A percentile compares a stretch with the other conserved stretches of the same genome.
Evolutionary conservation across 2,113 vertebrate species (phyloP).

Genomic region (Leptobrachium leishanense): DNA sequence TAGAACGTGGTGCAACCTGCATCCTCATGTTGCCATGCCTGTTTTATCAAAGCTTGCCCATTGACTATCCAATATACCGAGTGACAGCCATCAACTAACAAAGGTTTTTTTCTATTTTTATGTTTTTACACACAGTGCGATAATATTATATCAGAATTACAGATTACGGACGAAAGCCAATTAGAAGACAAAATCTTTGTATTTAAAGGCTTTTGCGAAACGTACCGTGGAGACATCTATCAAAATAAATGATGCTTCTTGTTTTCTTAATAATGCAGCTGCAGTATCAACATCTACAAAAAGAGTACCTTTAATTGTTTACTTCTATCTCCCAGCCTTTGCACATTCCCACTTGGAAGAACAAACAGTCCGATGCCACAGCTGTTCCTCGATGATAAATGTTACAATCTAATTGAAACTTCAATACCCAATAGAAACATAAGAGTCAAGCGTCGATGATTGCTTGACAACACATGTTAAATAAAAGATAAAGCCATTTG

Average conservation of each 20-base stretch:
- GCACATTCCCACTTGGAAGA: conserved; percentile 31
- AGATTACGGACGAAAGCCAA: not conserved
- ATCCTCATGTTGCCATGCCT: too few relatives aligned
- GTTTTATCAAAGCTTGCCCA: too few relatives aligned
- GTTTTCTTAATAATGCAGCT: conserved; percentile 1
- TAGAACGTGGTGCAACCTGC: too few relatives aligned
- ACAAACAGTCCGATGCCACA: conserved; percentile 27
- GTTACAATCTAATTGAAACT: conserved; percentile 41
- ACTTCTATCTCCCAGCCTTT: conserved; percentile 2
- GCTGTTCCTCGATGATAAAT: conserved; percentile 42
- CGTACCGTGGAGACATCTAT: not conserved
- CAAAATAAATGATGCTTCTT: not conserved
- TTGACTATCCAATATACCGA: too few relatives aligned
- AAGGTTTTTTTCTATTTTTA: too few relatives aligned
- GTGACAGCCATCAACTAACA: too few relatives aligned
- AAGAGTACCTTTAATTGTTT: conserved; percentile 17
- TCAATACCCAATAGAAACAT: conserved; percentile 36
- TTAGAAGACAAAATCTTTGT: not conserved
- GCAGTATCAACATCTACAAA: conserved; percentile 31
- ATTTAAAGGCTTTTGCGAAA: not conserved
- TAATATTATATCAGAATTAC: not conserved
- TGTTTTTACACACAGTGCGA: not conserved
- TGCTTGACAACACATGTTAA: conserved; percentile 31
- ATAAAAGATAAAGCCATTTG: conserved; percentile 29
- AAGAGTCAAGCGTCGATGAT: conserved; percentile 12